These are phyloP conservation scores for Emydura subglobosa DNA, from an alignment of 2,113 vertebrate genomes.

Conservation along the genomic window DNA sequence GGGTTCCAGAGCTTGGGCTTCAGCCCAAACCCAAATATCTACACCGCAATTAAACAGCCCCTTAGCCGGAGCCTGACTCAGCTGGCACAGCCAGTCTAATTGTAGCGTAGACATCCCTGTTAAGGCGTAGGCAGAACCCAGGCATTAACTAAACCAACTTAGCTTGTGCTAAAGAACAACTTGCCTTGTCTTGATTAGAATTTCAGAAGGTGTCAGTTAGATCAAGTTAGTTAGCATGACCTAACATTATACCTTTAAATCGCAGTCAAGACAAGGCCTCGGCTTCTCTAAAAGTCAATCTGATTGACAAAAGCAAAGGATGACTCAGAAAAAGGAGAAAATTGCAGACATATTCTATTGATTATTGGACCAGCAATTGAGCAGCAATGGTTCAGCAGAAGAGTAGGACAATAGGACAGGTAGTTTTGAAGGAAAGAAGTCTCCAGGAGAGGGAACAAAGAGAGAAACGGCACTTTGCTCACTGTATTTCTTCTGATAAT, in stretches of 20 bases:
- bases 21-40: no score
- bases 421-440: background rate
- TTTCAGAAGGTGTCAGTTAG: background rate
- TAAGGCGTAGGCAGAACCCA: no score
- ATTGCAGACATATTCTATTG: background rate
- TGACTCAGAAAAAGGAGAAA: background rate
- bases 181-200: slow-evolving; percentile 5
- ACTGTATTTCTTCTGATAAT: slow-evolving; percentile 83
- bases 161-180: background rate
- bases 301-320: slow-evolving; percentile 11
- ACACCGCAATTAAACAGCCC: no score
- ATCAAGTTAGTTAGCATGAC: background rate
- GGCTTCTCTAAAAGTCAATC: background rate
- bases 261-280: background rate
- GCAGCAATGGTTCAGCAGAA: background rate
- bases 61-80: no score
- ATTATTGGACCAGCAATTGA: background rate
- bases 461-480: slow-evolving; percentile 67
- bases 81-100: no score
- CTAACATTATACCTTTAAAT: background rate
- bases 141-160: background rate
- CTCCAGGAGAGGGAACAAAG: background rate
- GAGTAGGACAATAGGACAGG: background rate
- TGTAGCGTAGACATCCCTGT: no score
- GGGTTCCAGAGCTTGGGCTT: no score